Base-by-base conservation (phyloP, 2,797 vertebrate genomes). In the Nannoperca obscura region DNA sequence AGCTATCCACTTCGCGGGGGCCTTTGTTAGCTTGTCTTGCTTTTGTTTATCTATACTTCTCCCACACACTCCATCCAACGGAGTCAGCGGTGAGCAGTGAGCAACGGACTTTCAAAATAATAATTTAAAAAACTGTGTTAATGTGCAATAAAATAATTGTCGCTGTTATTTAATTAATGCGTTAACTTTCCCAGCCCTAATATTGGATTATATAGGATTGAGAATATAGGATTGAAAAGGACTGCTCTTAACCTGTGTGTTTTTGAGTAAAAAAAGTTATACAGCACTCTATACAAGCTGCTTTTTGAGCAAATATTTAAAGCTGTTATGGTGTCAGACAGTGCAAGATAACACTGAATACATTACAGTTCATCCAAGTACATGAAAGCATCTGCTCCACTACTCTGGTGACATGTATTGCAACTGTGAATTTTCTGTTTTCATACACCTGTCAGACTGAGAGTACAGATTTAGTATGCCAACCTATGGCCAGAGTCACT, bases 381-480 rank as follows among this genome's bases (percentile, higher is more conserved):
- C 59, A 59, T 24, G 32, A 79, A 66, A 72, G 64, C 47, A 82
- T 79, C 58, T 72, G 82, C 55, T 76, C 42, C 47, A 38, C 20
- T 47, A 17, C 44, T 55, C 50, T 4, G 65, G 11, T 40, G 49
- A 46, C 30, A 60, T 2, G 2, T 53, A 30, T 20, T 44, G 34
- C 11, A 0, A 52, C 47, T 54, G 54, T 53, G 54, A 38, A n/a
- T 68, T 63, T 6, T 52, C 4, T 32, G 11, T 52, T 61, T 74
- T n/a, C 57, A 67, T 30, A 13, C 74, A 72, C 63, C 81, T 80
- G 75, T 81, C 53, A 67, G 11, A 27, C 36, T 10, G 30, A 59
- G 32, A 32, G 8, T 2, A 6, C 46, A 60, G 32, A 68, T 59
- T 57, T 59, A 65, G 42, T 34, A 46, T 50, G 32, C 24, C 17